Conservation (phyloP, 2,113 vertebrate species). For the Myrmophylax atrothorax region DNA sequence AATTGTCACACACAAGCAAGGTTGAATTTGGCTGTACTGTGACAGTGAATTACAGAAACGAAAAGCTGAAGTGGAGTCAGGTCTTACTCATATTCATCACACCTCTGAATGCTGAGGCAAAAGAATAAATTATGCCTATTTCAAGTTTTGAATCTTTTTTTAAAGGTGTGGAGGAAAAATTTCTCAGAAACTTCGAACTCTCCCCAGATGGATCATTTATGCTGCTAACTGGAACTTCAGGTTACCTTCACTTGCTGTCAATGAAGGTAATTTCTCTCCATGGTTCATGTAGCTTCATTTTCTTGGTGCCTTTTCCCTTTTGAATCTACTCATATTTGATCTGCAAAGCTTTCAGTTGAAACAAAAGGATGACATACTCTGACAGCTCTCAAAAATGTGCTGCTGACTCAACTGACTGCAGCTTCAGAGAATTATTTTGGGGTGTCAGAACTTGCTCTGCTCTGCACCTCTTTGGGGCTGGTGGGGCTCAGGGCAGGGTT, state of each 20-base stretch:
- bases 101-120: background rate
- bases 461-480: background rate
- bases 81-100: background rate
- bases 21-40: background rate
- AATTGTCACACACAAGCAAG: background rate
- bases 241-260: constrained; percentile 88
- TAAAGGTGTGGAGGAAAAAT: constrained; percentile 87
- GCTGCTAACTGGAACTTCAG: constrained; percentile 86
- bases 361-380: background rate
- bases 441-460: background rate
- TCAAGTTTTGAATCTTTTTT: constrained; percentile 4
- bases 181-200: constrained; percentile 86
- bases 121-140: background rate
- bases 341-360: background rate
- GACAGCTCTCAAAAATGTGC: background rate
- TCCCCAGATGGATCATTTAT: constrained; percentile 88
- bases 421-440: background rate
- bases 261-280: constrained; percentile 81
- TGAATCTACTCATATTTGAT: background rate
- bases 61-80: background rate
- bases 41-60: background rate
- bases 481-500: background rate
- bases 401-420: background rate
- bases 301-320: background rate
- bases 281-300: background rate